phyloP scores from a whole-genome alignment of 2,888 invertebrate species.

The Buathra laborator region DNA sequence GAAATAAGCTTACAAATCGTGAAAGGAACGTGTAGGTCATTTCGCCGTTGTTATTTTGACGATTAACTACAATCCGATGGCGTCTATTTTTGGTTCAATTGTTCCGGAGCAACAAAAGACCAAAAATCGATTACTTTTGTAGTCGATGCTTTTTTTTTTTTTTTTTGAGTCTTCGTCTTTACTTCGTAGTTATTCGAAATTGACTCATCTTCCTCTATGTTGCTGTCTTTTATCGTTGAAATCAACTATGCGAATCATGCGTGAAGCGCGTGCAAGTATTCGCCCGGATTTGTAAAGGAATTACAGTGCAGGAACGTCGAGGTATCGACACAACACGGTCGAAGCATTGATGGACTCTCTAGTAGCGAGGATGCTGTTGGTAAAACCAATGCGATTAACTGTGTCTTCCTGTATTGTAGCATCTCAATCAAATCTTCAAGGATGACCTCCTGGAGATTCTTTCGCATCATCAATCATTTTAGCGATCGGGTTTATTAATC shows the following conservation, averaged over 20 bases:
- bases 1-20: too few relatives aligned
- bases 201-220: slow-evolving; percentile 8
- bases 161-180: background rate
- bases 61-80: background rate
- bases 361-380: slow-evolving; percentile 19
- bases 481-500: slow-evolving; percentile 43
- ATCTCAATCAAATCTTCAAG: slow-evolving; percentile 58
- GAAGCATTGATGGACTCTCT: background rate
- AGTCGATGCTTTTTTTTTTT: slow-evolving; percentile 3
- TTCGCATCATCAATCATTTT: slow-evolving; percentile 48
- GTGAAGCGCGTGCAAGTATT: slow-evolving; percentile 45
- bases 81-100: background rate
- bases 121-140: background rate
- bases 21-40: background rate
- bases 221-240: background rate
- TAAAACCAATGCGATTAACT: slow-evolving; percentile 8
- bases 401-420: slow-evolving; percentile 31
- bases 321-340: background rate
- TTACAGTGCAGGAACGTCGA: slow-evolving; percentile 28
- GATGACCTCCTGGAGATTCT: slow-evolving; percentile 42
- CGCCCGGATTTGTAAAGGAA: slow-evolving; percentile 38
- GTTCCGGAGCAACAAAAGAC: background rate
- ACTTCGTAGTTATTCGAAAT: slow-evolving; percentile 6
- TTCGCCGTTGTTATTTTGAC: background rate
- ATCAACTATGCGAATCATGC: slow-evolving; percentile 53